Conservation (phyloP, 1,140 invertebrate species). For the Triops longicaudatus region DNA sequence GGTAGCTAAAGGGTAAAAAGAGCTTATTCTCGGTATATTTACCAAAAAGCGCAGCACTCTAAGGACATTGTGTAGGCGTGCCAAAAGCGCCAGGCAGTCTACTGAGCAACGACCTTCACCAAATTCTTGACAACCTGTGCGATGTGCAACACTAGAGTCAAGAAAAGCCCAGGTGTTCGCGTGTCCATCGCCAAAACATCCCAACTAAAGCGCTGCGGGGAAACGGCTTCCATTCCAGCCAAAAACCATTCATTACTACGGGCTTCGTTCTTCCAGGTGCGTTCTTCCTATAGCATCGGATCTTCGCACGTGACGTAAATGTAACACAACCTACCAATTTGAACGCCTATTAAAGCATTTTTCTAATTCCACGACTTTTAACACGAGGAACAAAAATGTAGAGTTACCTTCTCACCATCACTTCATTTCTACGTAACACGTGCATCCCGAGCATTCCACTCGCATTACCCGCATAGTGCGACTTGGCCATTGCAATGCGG, state of each 20-base stretch:
- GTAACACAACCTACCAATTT: no score
- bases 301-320: background rate
- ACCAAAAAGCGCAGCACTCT: background rate
- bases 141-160: background rate
- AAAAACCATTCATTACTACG: background rate
- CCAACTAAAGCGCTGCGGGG: background rate
- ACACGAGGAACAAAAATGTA: no score
- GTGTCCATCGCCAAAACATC: slow-evolving; percentile 14
- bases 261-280: background rate
- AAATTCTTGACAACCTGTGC: slow-evolving; percentile 8
- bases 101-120: slow-evolving; percentile 5
- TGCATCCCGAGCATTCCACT: background rate
- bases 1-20: background rate
- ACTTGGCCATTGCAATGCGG: background rate
- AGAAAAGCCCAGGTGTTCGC: slow-evolving; percentile 5
- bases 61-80: slow-evolving; percentile 8
- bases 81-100: slow-evolving; percentile 13
- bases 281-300: background rate
- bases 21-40: background rate
- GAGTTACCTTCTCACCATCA: no score
- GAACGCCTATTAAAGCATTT: no score
- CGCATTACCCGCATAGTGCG: background rate
- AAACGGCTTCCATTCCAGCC: background rate
- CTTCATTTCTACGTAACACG: no score
- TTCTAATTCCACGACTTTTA: no score